phyloP scores from a whole-genome alignment of 2,888 invertebrate species.

The Chrysodeixis includens region DNA sequence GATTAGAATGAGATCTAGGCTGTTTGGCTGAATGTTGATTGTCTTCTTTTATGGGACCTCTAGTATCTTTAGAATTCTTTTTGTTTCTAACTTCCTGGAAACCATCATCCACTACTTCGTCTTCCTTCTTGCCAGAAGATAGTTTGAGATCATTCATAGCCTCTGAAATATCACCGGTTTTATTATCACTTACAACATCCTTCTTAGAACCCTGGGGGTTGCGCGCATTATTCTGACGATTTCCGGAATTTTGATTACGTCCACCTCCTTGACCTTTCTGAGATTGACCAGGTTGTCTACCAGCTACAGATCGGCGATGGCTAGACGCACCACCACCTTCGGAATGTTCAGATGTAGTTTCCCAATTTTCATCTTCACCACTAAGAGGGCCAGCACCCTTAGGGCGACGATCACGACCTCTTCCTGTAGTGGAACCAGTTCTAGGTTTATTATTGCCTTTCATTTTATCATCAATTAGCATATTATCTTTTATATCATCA shows the following conservation, averaged over 20 bases:
- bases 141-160: slow-evolving; percentile 82
- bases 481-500: slow-evolving; percentile 77
- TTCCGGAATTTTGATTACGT: slow-evolving; percentile 78
- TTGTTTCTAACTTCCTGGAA: slow-evolving; percentile 96
- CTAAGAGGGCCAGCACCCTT: slow-evolving; percentile 78
- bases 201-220: slow-evolving; percentile 74
- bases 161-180: slow-evolving; percentile 80
- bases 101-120: slow-evolving; percentile 91
- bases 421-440: slow-evolving; percentile 91
- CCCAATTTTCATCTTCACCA: slow-evolving; percentile 92
- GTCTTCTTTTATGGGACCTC: slow-evolving; percentile 79
- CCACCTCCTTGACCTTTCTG: slow-evolving; percentile 74
- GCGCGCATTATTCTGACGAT: slow-evolving; percentile 76
- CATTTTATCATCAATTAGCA: slow-evolving; percentile 90
- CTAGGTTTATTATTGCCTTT: slow-evolving; percentile 91
- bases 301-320: slow-evolving; percentile 75
- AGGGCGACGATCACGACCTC: slow-evolving; percentile 83
- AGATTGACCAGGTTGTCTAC: slow-evolving; percentile 69
- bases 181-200: slow-evolving; percentile 73
- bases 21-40: slow-evolving; percentile 72
- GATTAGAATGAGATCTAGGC: slow-evolving; percentile 84
- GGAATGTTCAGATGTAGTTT: slow-evolving; percentile 95
- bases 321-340: slow-evolving; percentile 84
- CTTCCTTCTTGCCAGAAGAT: slow-evolving; percentile 78
- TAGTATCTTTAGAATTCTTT: slow-evolving; percentile 91